A percentile compares a stretch with the other conserved stretches of the same genome.
Evolutionary conservation across 2,797 vertebrate species (phyloP).

Genomic region (Microctenopoma steveboyesi): DNA sequence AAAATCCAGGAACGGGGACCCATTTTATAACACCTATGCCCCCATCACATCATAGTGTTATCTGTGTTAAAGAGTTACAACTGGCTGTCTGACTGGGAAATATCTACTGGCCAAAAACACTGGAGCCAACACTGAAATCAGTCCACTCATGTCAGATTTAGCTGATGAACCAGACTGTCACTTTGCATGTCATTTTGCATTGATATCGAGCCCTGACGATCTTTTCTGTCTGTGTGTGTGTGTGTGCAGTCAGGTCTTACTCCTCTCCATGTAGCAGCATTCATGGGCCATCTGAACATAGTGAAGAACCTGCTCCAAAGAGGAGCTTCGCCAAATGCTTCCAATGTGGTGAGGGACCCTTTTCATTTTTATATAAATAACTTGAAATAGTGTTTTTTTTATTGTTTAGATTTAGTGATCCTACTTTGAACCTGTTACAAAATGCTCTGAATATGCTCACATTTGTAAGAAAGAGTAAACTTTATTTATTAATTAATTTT

Average conservation of each 20-base stretch:
- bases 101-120: not conserved
- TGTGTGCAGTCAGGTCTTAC: constrained; percentile 91
- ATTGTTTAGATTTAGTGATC: too few species aligned
- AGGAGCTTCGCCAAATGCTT: constrained; percentile 96
- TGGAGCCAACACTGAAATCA: not conserved
- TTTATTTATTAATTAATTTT: constrained; percentile 15
- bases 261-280: constrained; percentile 95
- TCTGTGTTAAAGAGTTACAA: not conserved
- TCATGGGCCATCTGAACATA: constrained; percentile 96
- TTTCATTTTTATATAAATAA: not conserved
- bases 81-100: not conserved
- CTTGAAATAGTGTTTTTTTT: not conserved
- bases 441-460: not conserved
- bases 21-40: not conserved
- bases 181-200: not conserved
- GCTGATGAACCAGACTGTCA: not conserved
- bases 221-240: constrained; percentile 16
- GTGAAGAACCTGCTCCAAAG: constrained; percentile 93
- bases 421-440: not conserved
- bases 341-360: constrained; percentile 90
- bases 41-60: not conserved
- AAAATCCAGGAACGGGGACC: not conserved
- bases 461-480: not conserved
- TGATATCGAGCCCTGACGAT: not conserved
- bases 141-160: not conserved